Evolutionary conservation across 2,797 vertebrate species (phyloP).

Genomic region (Streptopelia turtur): DNA sequence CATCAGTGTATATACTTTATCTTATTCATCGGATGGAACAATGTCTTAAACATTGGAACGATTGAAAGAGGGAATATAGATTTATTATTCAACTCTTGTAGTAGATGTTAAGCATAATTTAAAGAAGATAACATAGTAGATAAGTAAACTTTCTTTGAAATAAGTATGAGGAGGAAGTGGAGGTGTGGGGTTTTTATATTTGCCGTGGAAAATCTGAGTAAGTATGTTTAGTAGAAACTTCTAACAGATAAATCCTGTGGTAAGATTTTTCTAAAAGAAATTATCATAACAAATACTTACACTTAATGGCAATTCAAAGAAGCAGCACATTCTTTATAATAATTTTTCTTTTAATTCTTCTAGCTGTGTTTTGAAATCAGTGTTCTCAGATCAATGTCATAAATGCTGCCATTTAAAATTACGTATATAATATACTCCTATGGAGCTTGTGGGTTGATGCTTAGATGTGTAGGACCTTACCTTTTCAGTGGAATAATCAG

Average conservation of each 20-base stretch:
- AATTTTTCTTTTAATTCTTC: background rate
- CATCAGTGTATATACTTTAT: background rate
- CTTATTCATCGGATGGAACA: background rate
- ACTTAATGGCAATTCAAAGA: background rate
- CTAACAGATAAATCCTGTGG: slow-evolving; percentile 9
- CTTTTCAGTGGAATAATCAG: background rate
- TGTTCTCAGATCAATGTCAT: background rate
- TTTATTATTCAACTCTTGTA: background rate
- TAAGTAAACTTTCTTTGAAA: slow-evolving; percentile 40
- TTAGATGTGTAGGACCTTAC: background rate
- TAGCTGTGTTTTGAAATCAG: background rate
- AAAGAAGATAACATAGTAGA: background rate
- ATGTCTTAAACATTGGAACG: slow-evolving; percentile 9
- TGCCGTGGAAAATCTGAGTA: background rate
- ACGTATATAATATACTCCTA: background rate
- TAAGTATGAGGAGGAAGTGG: background rate
- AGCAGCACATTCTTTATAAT: background rate
- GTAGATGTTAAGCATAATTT: background rate
- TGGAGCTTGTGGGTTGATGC: background rate
- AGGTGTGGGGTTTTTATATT: background rate
- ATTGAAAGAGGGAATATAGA: background rate
- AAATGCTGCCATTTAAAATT: background rate
- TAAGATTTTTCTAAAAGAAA: background rate
- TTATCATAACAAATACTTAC: background rate
- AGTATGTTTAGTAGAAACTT: slow-evolving; percentile 2